Evolutionary conservation across 2,113 vertebrate genomes (phyloP).

Genomic region (Heterocephalus glaber): DNA sequence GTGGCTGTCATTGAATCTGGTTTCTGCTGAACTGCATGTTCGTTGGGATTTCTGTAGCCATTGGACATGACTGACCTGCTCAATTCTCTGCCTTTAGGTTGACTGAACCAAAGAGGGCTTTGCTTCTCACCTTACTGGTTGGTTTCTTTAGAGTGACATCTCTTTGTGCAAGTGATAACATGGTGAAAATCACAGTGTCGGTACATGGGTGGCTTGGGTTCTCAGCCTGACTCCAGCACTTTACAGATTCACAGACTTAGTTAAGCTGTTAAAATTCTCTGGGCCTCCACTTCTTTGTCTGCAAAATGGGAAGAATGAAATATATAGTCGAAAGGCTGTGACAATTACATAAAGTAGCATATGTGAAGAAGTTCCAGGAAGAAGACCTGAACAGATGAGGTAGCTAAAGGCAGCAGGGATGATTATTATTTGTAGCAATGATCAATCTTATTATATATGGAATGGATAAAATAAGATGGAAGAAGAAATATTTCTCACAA

Average conservation of each 20-base stretch:
- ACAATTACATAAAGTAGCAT: rapidly evolving
- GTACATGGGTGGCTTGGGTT: rapidly evolving
- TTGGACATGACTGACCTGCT: rapidly evolving
- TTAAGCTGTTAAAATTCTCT: not conserved
- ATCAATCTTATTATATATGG: not conserved
- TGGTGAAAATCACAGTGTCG: not conserved
- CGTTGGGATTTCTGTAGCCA: not conserved
- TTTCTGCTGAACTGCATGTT: not conserved
- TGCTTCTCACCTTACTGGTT: rapidly evolving
- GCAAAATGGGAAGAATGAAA: not conserved
- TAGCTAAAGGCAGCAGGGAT: too few species aligned
- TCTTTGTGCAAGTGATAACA: rapidly evolving
- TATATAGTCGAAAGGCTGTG: not conserved
- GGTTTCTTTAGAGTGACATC: not conserved
- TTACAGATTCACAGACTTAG: not conserved
- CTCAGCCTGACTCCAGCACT: not conserved
- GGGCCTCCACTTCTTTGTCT: not conserved
- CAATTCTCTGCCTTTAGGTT: not conserved
- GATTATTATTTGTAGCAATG: not conserved
- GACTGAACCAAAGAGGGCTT: not conserved
- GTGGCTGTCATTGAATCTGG: not conserved
- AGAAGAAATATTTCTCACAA: not conserved
- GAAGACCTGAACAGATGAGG: not conserved
- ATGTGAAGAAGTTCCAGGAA: not conserved
- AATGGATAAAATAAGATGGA: not conserved